Conservation (phyloP, 2,888 invertebrate genomes). For the Sialis lutaria region DNA sequence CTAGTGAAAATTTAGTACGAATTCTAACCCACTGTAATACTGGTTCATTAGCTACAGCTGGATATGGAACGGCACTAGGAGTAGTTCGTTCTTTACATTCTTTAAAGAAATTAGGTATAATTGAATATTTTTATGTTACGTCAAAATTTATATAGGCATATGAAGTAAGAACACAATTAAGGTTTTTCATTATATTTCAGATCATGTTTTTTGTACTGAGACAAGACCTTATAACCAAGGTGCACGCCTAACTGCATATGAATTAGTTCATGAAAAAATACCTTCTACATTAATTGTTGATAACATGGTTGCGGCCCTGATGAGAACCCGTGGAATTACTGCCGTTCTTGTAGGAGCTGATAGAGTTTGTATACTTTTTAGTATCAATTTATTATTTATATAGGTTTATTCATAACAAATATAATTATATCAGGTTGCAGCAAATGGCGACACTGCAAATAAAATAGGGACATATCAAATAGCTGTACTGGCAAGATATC, state of each 20-base stretch:
- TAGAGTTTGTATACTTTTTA: slow-evolving; percentile 37
- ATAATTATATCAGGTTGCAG: slow-evolving; percentile 44
- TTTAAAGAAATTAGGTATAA: slow-evolving; percentile 45
- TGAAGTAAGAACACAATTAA: background rate
- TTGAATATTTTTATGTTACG: background rate
- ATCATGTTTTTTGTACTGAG: slow-evolving; percentile 89
- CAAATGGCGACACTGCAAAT: slow-evolving; percentile 97
- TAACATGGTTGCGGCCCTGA: slow-evolving; percentile 83
- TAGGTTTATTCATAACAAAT: background rate
- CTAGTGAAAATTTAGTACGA: slow-evolving; percentile 42
- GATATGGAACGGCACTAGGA: slow-evolving; percentile 94
- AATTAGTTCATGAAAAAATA: slow-evolving; percentile 80
- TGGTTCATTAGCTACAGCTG: slow-evolving; percentile 92
- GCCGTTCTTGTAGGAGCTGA: slow-evolving; percentile 98
- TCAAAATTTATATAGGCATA: background rate
- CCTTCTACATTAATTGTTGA: slow-evolving; percentile 89
- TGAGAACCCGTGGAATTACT: slow-evolving; percentile 65
- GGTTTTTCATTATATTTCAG: slow-evolving; percentile 25
- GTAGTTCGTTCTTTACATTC: slow-evolving; percentile 74
- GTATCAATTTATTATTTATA: background rate
- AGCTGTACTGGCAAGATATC: slow-evolving; percentile 79
- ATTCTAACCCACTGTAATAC: slow-evolving; percentile 97
- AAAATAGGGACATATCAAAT: slow-evolving; percentile 97
- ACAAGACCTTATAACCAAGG: slow-evolving; percentile 98
- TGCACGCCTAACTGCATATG: slow-evolving; percentile 87